phyloP scores from a whole-genome alignment of 2,797 vertebrate species.

The Myotis daubentonii region DNA sequence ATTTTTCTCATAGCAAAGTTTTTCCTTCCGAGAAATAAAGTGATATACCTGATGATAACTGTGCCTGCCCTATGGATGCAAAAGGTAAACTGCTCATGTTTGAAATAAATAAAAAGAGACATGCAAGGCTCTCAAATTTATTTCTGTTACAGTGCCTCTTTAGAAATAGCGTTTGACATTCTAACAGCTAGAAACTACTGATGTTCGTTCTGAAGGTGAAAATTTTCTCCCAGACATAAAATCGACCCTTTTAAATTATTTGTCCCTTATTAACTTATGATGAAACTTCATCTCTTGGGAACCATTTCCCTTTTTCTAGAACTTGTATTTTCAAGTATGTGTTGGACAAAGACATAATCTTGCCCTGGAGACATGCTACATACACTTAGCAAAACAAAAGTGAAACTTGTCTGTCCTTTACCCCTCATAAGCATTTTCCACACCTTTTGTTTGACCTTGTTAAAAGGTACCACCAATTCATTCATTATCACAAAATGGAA shows the following conservation, averaged over 20 bases:
- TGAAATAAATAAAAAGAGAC: neutral
- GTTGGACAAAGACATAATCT: neutral
- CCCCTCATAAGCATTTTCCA: neutral
- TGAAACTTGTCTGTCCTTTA: neutral
- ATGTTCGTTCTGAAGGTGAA: neutral
- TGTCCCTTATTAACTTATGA: neutral
- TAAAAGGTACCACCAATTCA: neutral
- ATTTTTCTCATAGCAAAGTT: neutral
- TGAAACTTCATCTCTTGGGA: neutral
- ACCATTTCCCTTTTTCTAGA: neutral
- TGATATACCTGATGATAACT: neutral
- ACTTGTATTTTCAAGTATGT: neutral
- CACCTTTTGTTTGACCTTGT: neutral
- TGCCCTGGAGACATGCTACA: neutral
- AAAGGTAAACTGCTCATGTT: neutral
- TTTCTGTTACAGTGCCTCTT: neutral
- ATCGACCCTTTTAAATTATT: neutral
- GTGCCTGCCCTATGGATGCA: neutral
- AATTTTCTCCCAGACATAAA: neutral
- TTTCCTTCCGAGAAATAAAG: conserved; percentile 18
- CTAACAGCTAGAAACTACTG: neutral
- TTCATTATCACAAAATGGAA: neutral
- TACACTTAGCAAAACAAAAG: neutral
- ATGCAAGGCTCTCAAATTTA: neutral
- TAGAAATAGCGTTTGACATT: neutral